Percentiles rank a stretch among this genome's conserved stretches.
Evolutionary conservation across 2,113 vertebrate genomes (phyloP).

Genomic region (Mirounga angustirostris): DNA sequence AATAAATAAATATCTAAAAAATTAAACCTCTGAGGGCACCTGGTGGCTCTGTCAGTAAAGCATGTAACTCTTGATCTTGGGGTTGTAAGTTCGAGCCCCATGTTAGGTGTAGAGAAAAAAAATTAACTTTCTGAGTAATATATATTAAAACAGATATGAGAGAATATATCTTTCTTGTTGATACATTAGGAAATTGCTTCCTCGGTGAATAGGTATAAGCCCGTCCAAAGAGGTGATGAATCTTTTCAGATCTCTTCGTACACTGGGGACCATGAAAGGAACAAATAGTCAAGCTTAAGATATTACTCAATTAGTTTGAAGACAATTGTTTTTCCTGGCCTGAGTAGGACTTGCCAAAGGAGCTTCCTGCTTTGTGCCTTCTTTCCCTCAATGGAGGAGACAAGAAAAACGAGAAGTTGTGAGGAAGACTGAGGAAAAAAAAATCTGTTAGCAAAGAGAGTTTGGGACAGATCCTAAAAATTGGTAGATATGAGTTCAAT

Average conservation of each 20-base stretch:
- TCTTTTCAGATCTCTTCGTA: slow-evolving; percentile 48
- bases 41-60: not conserved
- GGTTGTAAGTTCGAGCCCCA: not conserved
- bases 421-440: slow-evolving; percentile 8
- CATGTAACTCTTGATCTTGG: not conserved
- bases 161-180: not conserved
- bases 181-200: slow-evolving; percentile 38
- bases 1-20: slow-evolving; percentile 64
- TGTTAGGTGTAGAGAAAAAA: not conserved
- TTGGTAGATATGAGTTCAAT: not conserved
- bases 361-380: slow-evolving; percentile 46
- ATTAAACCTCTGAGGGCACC: slow-evolving; percentile 9
- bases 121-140: slow-evolving; percentile 40
- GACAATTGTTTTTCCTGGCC: slow-evolving; percentile 47
- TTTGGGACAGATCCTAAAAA: slow-evolving; percentile 2
- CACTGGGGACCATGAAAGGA: not conserved
- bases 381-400: not conserved
- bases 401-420: slow-evolving; percentile 46
- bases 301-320: slow-evolving; percentile 68
- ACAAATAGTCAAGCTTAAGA: not conserved
- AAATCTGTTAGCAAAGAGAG: slow-evolving; percentile 24
- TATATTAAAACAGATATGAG: slow-evolving; percentile 37
- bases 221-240: not conserved
- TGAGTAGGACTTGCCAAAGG: slow-evolving; percentile 58
- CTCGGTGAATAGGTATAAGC: slow-evolving; percentile 43